These are phyloP conservation scores for Pachydiplax longipennis DNA, from an alignment of 2,888 invertebrate species.

Conservation along the genomic window DNA sequence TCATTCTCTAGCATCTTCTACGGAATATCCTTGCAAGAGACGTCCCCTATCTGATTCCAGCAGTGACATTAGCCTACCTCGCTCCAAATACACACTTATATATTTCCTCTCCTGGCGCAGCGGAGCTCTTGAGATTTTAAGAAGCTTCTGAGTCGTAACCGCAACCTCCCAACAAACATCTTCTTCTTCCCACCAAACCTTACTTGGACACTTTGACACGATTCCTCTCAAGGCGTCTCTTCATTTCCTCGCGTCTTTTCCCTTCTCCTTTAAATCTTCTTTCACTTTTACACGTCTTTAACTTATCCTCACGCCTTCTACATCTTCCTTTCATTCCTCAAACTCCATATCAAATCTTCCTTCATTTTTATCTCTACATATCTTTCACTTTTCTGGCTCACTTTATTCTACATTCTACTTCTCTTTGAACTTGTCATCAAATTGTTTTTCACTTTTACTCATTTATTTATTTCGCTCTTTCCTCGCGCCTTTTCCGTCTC, in stretches of 20 bases:
- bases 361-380: too few relatives aligned
- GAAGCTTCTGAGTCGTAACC: not conserved
- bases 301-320: not conserved
- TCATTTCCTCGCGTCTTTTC: not conserved
- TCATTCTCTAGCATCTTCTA: too few relatives aligned
- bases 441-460: too few relatives aligned
- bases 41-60: not conserved
- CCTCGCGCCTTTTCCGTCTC: too few relatives aligned
- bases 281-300: not conserved
- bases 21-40: too few relatives aligned
- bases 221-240: conserved; percentile 7
- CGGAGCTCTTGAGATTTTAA: not conserved
- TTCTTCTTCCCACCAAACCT: not conserved
- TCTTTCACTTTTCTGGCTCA: too few relatives aligned
- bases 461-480: too few relatives aligned
- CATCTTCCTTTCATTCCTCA: not conserved
- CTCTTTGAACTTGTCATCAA: too few relatives aligned
- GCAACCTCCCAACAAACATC: not conserved
- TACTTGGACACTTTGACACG: conserved; percentile 32
- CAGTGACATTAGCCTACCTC: not conserved
- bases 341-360: too few relatives aligned
- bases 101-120: not conserved
- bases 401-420: too few relatives aligned
- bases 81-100: not conserved
- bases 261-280: not conserved